Evolutionary conservation across 2,113 vertebrate species (phyloP).

Genomic region (Ondatra zibethicus): DNA sequence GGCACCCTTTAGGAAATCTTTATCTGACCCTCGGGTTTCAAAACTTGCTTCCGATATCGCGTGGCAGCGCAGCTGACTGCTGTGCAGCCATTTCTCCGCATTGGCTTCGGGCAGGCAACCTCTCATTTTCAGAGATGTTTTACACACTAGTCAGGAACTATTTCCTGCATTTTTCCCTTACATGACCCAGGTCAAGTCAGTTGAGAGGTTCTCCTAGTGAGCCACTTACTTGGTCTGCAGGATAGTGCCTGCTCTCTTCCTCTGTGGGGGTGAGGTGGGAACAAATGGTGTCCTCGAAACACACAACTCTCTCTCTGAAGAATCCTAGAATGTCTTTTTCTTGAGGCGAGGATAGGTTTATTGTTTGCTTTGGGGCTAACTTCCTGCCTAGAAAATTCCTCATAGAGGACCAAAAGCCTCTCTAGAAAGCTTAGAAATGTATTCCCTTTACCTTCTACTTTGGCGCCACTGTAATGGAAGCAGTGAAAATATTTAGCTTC

Average conservation of each 20-base stretch:
- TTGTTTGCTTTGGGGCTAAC: too few species aligned
- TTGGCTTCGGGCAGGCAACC: neutral
- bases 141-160: neutral
- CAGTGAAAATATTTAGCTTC: neutral
- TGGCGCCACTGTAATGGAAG: neutral
- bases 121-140: neutral
- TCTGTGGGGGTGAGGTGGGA: fast-evolving
- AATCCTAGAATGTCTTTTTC: neutral
- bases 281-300: neutral
- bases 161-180: neutral
- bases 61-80: neutral
- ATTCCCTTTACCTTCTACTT: neutral
- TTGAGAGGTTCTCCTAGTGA: neutral
- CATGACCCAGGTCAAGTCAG: neutral
- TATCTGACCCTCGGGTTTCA: neutral
- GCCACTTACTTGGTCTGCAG: neutral
- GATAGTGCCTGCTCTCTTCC: fast-evolving
- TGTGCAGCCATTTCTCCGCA: neutral
- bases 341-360: too few species aligned
- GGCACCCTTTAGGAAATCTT: neutral
- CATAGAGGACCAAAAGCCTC: neutral
- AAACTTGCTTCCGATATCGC: neutral
- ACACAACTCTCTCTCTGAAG: neutral
- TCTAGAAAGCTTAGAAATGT: neutral
- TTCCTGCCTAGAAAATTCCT: neutral